Evolutionary conservation across 1,140 invertebrate species (phyloP), one percentile per base, ranked within the genome.

Genomic region (Bombus turneri): DNA sequence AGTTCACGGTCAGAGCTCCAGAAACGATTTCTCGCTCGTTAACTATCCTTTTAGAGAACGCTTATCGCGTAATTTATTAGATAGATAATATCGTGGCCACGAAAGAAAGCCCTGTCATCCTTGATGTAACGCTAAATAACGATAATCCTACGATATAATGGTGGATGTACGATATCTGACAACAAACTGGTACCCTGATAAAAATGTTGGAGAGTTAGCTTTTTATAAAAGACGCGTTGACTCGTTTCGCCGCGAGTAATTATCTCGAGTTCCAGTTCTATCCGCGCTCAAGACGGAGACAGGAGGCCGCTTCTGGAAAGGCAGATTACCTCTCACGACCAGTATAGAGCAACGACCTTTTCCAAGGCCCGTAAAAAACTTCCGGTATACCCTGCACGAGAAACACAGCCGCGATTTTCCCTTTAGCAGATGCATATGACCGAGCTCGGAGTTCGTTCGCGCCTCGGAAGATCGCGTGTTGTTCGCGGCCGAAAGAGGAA

Each of bases 361-460:
- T 90, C 83, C 79, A 66, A 69, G 75, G 59, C 73, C 53, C 74
- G 72, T 85, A 88, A 87, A 87, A 66, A 77, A 86, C 89, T 90
- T 90, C 89, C 89, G 89, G 89, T 84, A 90, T 90, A 81, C 75
- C 79, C 73, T 66, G 81, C 89, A 83, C 88, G 86, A 86, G 76
- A 84, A 86, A 64, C n/a, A 37, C 75, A 31, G 57, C 53, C 85
- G 82, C 88, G 89, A 88, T 90, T 90, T 88, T 90, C 86, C 86
- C 75, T 80, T 78, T 59, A 73, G 57, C 88, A 81, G 86, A 88
- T 88, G 86, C 83, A 80, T 78, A 80, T 47, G 75, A 47, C 31
- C 73, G 34, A 37, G 47, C 68, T 57, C 31, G 69, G 78, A 81
- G 68, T 64, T 82, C 64, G 72, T 59, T 77, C 75, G 53, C 37